A percentile compares a stretch with the other conserved stretches of the same genome.
phyloP scores from a whole-genome alignment of 2,113 vertebrate genomes.

The Microcebus tavaratra region DNA sequence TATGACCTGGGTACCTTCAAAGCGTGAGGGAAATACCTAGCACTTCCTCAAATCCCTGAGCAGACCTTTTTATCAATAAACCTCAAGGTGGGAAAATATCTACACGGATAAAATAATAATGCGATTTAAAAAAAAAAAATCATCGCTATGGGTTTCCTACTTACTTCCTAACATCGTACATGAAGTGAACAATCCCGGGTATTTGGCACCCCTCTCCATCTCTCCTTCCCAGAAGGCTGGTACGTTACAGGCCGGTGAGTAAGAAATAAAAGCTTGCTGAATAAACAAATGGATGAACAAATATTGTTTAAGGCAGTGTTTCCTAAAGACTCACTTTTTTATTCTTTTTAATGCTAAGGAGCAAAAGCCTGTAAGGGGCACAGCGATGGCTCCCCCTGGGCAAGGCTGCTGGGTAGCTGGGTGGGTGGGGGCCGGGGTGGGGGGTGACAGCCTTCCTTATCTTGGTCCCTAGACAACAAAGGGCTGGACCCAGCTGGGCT shows the following conservation, averaged over 20 bases:
- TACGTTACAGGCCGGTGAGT: not conserved
- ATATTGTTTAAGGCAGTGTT: not conserved
- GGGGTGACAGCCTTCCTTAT: not conserved
- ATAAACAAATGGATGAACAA: not conserved
- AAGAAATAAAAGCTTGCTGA: not conserved
- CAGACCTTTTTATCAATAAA: not conserved
- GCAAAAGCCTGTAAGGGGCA: not conserved
- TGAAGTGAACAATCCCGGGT: not conserved
- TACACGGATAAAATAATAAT: not conserved
- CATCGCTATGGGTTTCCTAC: not conserved
- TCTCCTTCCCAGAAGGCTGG: not conserved
- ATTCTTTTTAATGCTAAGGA: not conserved
- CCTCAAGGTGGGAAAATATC: not conserved
- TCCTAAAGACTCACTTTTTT: not conserved
- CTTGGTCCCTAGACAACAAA: not conserved
- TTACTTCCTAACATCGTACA: not conserved
- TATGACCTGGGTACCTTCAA: no score
- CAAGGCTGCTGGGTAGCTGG: not conserved
- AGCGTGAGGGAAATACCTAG: not conserved
- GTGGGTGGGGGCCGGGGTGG: not conserved
- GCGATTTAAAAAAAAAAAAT: not conserved
- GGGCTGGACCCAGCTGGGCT: not conserved
- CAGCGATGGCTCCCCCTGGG: no score
- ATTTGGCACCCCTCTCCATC: rapidly evolving
- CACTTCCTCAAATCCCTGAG: not conserved